These are phyloP conservation scores for Microplitis deprimator DNA, from an alignment of 2,888 invertebrate genomes.

Conservation along the genomic window DNA sequence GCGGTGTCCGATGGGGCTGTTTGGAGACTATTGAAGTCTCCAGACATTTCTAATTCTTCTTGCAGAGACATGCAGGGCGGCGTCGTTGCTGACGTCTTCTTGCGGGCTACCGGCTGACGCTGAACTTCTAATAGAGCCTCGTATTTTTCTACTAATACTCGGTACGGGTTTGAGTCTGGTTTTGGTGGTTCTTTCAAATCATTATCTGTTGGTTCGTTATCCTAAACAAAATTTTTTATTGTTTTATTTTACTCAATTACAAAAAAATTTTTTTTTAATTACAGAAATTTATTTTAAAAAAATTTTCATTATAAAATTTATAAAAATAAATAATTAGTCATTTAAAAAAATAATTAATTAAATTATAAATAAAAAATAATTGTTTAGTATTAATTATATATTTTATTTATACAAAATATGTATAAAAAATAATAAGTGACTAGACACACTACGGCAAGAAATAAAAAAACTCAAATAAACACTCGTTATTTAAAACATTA, in stretches of 20 bases:
- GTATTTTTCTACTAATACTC: constrained; percentile 87
- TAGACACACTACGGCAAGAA: not conserved
- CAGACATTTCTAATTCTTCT: constrained; percentile 84
- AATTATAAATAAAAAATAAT: not conserved
- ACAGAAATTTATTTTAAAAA: no score
- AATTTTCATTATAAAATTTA: not conserved
- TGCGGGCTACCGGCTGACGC: constrained; percentile 74
- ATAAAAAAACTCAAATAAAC: not conserved
- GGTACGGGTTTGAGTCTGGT: constrained; percentile 78
- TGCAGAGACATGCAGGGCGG: constrained; percentile 74
- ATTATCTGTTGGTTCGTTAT: constrained; percentile 61
- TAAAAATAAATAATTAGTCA: not conserved
- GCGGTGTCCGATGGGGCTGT: constrained; percentile 47
- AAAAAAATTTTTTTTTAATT: no score
- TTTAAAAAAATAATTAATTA: not conserved
- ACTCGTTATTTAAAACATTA: no score
- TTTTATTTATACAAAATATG: constrained; percentile 1
- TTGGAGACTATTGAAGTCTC: constrained; percentile 79
- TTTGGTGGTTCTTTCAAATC: constrained; percentile 58
- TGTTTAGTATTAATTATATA: not conserved
- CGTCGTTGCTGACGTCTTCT: constrained; percentile 54
- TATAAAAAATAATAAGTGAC: not conserved
- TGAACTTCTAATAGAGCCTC: constrained; percentile 87
- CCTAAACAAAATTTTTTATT: not conserved
- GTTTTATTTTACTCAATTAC: not conserved